Conservation (phyloP, 2,888 invertebrate genomes). For the Nomada hirtipes region DNA sequence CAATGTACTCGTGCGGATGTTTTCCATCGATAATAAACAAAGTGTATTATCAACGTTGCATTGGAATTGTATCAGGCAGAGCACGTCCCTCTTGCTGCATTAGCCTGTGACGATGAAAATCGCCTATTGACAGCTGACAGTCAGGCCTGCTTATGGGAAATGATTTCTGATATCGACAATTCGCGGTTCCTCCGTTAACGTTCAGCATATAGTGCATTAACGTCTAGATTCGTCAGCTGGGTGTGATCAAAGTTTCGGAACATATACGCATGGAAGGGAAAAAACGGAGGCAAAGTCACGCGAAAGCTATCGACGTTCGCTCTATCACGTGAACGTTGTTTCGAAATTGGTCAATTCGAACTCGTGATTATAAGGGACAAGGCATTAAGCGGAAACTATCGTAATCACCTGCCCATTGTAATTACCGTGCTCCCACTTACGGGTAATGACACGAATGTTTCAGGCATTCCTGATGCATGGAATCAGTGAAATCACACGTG, state of each 20-base stretch:
- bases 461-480: conserved; percentile 67
- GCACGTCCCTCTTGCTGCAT: conserved; percentile 12
- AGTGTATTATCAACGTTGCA: conserved; percentile 10
- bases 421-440: conserved; percentile 48
- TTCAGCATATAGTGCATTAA: neutral
- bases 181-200: neutral
- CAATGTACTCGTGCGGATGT: neutral
- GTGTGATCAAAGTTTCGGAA: too few species aligned
- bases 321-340: neutral
- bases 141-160: conserved; percentile 33
- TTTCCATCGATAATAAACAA: conserved; percentile 14
- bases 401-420: conserved; percentile 43
- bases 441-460: conserved; percentile 51
- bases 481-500: conserved; percentile 55
- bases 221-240: neutral
- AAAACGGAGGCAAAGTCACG: conserved; percentile 4
- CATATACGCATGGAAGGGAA: too few species aligned
- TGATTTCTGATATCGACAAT: conserved; percentile 29
- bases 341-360: conserved; percentile 41
- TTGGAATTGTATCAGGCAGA: conserved; percentile 1
- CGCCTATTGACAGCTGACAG: conserved; percentile 44
- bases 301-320: conserved; percentile 4
- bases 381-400: conserved; percentile 29
- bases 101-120: conserved; percentile 33
- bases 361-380: conserved; percentile 33